Base-by-base conservation (phyloP, 1,140 invertebrate genomes). In the Stenopsyche tienmushanensis region DNA sequence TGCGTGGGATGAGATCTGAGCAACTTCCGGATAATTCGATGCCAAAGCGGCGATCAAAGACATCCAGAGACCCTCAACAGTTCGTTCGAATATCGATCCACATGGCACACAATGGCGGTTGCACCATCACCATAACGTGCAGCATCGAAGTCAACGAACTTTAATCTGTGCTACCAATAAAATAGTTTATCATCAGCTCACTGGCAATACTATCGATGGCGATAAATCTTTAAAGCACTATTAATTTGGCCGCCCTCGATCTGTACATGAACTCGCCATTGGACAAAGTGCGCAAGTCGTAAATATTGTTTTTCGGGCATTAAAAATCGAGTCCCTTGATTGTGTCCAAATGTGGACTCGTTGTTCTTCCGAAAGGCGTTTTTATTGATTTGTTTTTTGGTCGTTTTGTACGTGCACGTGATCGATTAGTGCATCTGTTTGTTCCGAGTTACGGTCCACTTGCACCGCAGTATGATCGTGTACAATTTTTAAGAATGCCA, bases 121-220 rank as follows among this genome's bases (percentile, higher is more conserved):
- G 15, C 52, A 20, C 52, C 23, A 15, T 55, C 24, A 13, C 5
- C 24, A 55, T 2, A 26, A n/a, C 20, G 52, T 3, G 15, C n/a
- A 25, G 29, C 29, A 34, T 34, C 17, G 29, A 17, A 7, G 63
- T 62, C 65, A 50, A 62, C 41, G 65, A 66, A 66, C 65, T 66
- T 66, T 66, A 66, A 66, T 66, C 65, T 66, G 50, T 17, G 44
- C 25, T 34, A 58, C 41, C 39, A 66, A 66, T 66, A 66, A 66
- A 66, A 66, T 45, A 23, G 21, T 18, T 44, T 45, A 20, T 18
- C 15, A 45, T 45, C 34, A 47, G 39, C 41, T 60, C 41, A 20
- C 39, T 18, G 47, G 39, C 57, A 60, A 60, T 60, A 60, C 42
- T 44, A 47, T 45, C 57, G 44, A 60, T 45, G 57, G 13, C 41